Percentiles rank a stretch among this genome's conserved stretches.
Conservation (phyloP, 2,113 vertebrate genomes). For the Dolichotis patagonum region DNA sequence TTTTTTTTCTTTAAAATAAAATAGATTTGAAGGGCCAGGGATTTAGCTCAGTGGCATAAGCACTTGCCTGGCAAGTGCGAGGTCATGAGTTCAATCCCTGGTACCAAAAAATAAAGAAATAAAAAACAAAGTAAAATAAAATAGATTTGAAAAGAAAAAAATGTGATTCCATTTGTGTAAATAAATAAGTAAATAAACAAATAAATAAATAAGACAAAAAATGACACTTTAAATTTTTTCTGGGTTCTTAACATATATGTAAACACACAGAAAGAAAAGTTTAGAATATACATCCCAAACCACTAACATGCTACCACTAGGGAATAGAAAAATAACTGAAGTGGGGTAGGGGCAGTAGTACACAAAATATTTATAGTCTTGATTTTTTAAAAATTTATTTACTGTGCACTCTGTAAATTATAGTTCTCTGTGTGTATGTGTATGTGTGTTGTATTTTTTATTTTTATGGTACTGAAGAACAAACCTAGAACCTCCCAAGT, state of each 20-base stretch:
- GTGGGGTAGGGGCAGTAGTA: not conserved
- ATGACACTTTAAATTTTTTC: not conserved
- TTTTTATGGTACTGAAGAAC: not conserved
- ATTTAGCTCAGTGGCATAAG: too few species aligned
- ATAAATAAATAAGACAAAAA: not conserved
- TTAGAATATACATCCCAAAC: constrained; percentile 4
- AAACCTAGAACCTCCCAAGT: not conserved
- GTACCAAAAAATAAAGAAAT: too few species aligned
- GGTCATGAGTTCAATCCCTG: too few species aligned
- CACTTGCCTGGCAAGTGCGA: too few species aligned
- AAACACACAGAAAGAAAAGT: not conserved
- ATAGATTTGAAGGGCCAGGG: too few species aligned
- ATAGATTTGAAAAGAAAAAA: too few species aligned
- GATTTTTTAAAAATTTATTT: not conserved
- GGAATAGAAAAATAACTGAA: constrained; percentile 44
- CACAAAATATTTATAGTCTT: constrained; percentile 31
- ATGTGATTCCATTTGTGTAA: not conserved
- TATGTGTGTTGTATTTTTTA: too few species aligned
- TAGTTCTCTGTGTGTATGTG: not conserved
- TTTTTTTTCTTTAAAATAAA: too few species aligned
- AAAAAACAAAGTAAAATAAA: too few species aligned
- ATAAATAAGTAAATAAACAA: too few species aligned
- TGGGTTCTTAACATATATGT: not conserved
- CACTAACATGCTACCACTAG: not conserved
- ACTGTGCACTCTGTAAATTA: not conserved